phyloP scores from a whole-genome alignment of 2,113 vertebrate species.

The Synodontis membranacea region DNA sequence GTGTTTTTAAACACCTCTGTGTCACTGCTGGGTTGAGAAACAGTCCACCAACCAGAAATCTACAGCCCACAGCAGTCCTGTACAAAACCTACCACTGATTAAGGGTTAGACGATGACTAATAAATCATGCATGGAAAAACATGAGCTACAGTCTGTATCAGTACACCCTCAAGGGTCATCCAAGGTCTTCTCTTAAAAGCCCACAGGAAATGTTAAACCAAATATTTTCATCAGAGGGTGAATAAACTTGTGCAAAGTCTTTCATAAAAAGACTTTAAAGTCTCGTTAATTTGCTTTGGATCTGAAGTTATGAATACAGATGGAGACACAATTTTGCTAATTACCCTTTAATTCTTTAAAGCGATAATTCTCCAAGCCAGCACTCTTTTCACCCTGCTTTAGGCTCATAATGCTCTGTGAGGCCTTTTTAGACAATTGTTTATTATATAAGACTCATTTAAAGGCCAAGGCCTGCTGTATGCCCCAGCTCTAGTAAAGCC shows the following conservation, averaged over 20 bases:
- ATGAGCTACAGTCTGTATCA: not conserved
- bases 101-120: conserved; percentile 3
- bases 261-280: not conserved
- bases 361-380: not conserved
- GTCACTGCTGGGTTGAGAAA: not conserved
- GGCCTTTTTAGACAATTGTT: not conserved
- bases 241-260: not conserved
- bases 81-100: conserved; percentile 7
- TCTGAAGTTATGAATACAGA: not conserved
- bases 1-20: conserved; percentile 13
- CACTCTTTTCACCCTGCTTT: not conserved
- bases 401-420: not conserved
- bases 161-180: not conserved
- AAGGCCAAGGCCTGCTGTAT: not conserved
- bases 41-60: conserved; percentile 8
- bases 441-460: not conserved
- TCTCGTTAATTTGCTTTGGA: conserved; percentile 5
- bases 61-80: not conserved
- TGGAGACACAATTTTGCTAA: not conserved
- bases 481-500: not conserved
- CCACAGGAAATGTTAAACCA: not conserved
- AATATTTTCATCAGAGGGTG: not conserved
- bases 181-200: not conserved
- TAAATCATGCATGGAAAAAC: conserved; percentile 29
- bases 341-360: conserved; percentile 10